Conservation (phyloP, 2,888 invertebrate species). For the Andricus quercusramuli region DNA sequence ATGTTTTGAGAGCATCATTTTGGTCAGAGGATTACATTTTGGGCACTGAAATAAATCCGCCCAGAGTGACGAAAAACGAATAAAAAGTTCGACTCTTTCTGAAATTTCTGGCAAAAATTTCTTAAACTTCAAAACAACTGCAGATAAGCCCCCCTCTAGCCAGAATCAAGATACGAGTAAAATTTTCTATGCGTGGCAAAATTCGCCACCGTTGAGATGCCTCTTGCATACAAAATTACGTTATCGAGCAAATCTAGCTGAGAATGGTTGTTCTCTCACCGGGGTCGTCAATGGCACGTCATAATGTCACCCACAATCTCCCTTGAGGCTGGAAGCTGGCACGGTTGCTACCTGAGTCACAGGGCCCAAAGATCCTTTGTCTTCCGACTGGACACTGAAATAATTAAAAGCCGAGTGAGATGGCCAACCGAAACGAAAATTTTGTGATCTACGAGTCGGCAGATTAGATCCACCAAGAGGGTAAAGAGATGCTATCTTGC, state of each 20-base stretch:
- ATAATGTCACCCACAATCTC: constrained; percentile 54
- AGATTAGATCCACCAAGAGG: constrained; percentile 53
- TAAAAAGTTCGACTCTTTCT: too few relatives aligned
- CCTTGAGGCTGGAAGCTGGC: constrained; percentile 33
- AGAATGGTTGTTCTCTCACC: constrained; percentile 35
- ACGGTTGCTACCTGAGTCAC: constrained; percentile 55
- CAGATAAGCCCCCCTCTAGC: not conserved
- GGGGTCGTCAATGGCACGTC: constrained; percentile 61
- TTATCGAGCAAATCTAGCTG: constrained; percentile 17
- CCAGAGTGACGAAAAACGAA: too few relatives aligned
- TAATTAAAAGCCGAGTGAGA: constrained; percentile 72
- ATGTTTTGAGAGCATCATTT: too few relatives aligned
- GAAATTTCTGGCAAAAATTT: too few relatives aligned
- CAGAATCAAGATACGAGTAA: not conserved
- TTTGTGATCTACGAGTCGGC: constrained; percentile 47
- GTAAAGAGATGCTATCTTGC: constrained; percentile 73
- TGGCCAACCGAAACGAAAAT: constrained; percentile 52
- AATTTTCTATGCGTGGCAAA: constrained; percentile 2
- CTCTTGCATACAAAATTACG: constrained; percentile 18
- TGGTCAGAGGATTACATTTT: too few relatives aligned
- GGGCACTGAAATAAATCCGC: too few relatives aligned
- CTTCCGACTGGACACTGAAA: constrained; percentile 60
- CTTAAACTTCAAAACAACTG: too few relatives aligned
- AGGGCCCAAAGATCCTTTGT: constrained; percentile 63
- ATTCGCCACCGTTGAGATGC: constrained; percentile 15